Evolutionary conservation across 2,113 vertebrate genomes (phyloP).

Genomic region (Catharus bicknelli): DNA sequence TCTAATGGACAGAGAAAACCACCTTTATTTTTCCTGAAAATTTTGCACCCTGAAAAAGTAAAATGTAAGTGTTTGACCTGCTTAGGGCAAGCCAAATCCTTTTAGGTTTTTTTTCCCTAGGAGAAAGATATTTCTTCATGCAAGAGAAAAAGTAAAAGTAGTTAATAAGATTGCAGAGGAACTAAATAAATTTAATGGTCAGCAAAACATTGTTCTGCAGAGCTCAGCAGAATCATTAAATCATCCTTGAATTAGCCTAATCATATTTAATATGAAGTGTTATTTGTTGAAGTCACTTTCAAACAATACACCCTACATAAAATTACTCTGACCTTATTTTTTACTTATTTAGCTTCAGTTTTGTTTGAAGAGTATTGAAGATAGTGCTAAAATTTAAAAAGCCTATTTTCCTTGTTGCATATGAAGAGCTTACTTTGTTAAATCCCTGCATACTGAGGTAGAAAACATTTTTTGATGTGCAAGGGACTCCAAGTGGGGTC

Average conservation of each 20-base stretch:
- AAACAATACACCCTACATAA: background rate
- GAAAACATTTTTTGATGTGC: accelerated
- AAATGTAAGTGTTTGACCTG: background rate
- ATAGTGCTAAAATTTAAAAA: background rate
- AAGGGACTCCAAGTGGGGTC: accelerated
- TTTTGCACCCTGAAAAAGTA: background rate
- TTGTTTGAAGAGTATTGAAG: background rate
- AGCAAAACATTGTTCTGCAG: background rate
- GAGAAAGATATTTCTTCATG: background rate
- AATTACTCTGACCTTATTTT: background rate
- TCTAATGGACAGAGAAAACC: background rate
- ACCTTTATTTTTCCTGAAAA: background rate
- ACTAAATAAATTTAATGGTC: background rate
- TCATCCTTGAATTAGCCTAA: background rate
- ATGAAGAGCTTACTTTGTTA: background rate
- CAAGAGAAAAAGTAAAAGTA: background rate
- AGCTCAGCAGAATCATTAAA: background rate
- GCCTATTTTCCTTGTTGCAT: background rate
- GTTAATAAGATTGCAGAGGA: background rate
- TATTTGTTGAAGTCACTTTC: background rate
- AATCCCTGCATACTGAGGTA: background rate
- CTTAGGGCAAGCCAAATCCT: background rate
- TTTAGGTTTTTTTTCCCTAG: background rate
- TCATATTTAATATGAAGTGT: background rate
- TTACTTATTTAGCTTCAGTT: background rate